Conservation (phyloP, 2,797 vertebrate genomes). For the Galagoides demidoff region DNA sequence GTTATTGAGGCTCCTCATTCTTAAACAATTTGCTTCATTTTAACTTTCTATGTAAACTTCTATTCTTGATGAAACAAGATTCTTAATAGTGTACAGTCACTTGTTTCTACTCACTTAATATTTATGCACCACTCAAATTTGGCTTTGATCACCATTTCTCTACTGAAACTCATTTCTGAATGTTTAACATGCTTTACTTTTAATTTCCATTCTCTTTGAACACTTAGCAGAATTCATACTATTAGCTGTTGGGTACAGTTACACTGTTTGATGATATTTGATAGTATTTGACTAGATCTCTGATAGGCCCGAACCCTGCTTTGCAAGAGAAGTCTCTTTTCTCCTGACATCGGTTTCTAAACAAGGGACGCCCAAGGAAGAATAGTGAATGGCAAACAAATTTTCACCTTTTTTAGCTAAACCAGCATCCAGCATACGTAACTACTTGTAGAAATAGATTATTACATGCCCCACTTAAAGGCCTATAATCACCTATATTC, state of each 20-base stretch:
- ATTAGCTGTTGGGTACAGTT: neutral
- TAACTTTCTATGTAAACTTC: neutral
- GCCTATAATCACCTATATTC: neutral
- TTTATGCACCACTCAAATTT: neutral
- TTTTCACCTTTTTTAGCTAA: neutral
- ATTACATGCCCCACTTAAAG: neutral
- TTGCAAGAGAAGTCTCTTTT: neutral
- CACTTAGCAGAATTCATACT: neutral
- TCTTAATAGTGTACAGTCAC: neutral
- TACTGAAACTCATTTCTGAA: neutral
- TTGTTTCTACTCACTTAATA: neutral
- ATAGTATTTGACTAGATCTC: neutral
- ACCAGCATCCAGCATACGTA: neutral
- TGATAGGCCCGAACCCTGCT: neutral
- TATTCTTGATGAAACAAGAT: neutral
- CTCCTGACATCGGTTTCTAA: constrained; percentile 6
- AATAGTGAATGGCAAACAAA: neutral
- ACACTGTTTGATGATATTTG: neutral
- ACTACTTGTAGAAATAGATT: neutral
- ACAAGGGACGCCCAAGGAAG: neutral
- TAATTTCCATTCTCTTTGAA: neutral
- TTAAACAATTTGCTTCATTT: neutral
- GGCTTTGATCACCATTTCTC: neutral
- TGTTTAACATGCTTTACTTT: neutral
- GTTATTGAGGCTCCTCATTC: neutral